These are phyloP conservation scores for Cantharis rustica DNA, from an alignment of 2,888 invertebrate species.

Conservation along the genomic window DNA sequence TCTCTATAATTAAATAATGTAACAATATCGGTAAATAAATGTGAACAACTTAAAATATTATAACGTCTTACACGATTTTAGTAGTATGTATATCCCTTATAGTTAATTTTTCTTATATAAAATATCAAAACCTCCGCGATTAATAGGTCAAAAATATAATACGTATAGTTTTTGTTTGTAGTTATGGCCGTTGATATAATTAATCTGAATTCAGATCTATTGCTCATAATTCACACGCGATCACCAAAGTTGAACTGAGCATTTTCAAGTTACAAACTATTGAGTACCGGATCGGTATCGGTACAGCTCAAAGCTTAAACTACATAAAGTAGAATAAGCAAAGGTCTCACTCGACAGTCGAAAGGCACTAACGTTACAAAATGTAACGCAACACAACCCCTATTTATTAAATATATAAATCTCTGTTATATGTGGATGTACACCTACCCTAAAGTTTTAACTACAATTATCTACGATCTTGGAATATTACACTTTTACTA, in stretches of 20 bases:
- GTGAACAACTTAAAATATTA: neutral
- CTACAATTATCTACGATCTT: conserved; percentile 35
- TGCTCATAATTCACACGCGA: conserved; percentile 47
- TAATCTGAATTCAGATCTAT: conserved; percentile 55
- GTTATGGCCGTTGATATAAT: conserved; percentile 53
- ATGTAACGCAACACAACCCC: conserved; percentile 55
- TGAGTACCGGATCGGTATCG: conserved; percentile 47
- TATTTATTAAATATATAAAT: conserved; percentile 50
- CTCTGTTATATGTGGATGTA: conserved; percentile 55
- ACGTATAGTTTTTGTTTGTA: conserved; percentile 41
- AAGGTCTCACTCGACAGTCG: conserved; percentile 58
- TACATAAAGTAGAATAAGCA: conserved; percentile 32
- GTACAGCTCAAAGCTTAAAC: conserved; percentile 40
- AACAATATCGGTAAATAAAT: neutral
- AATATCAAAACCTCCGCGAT: conserved; percentile 20
- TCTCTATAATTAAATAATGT: neutral
- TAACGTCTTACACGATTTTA: neutral
- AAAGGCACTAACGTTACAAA: conserved; percentile 58
- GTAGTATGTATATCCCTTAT: neutral
- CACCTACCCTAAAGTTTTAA: conserved; percentile 45
- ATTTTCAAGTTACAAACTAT: conserved; percentile 34
- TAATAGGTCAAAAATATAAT: conserved; percentile 34
- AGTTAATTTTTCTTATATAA: conserved; percentile 2
- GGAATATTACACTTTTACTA: conserved; percentile 21
- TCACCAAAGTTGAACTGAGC: conserved; percentile 36